Conservation (phyloP, 2,888 invertebrate genomes). For the Drosophila niveifrons region DNA sequence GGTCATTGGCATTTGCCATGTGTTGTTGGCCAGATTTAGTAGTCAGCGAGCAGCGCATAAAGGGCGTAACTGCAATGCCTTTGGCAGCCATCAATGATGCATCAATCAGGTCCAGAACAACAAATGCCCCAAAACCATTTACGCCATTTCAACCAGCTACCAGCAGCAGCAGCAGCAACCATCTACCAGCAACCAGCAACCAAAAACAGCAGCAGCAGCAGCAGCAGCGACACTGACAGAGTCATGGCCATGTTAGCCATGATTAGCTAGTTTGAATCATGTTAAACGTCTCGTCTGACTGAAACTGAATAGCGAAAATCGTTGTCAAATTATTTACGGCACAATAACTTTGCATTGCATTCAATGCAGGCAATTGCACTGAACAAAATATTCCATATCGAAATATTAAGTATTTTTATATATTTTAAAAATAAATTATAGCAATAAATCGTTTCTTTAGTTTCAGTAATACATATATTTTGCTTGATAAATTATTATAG, state of each 20-base stretch:
- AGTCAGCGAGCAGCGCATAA: slow-evolving; percentile 16
- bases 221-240: neutral
- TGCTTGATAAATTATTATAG: too few species aligned
- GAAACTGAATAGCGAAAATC: slow-evolving; percentile 3
- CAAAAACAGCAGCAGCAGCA: neutral
- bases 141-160: slow-evolving; percentile 21
- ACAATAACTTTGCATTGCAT: slow-evolving; percentile 5
- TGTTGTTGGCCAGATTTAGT: slow-evolving; percentile 21
- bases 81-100: slow-evolving; percentile 62
- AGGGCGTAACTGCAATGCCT: slow-evolving; percentile 31
- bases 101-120: slow-evolving; percentile 60
- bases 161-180: slow-evolving; percentile 1
- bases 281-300: slow-evolving; percentile 13
- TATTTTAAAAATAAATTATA: too few species aligned
- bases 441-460: too few species aligned
- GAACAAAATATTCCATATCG: neutral
- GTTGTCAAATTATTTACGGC: neutral
- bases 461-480: too few species aligned
- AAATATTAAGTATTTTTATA: neutral
- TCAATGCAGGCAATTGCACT: neutral
- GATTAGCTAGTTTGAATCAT: slow-evolving; percentile 38
- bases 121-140: slow-evolving; percentile 31
- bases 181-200: neutral
- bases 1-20: slow-evolving; percentile 8
- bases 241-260: slow-evolving; percentile 30